A percentile compares a stretch with the other conserved stretches of the same genome.
These are phyloP conservation scores for Bergia puertoricense DNA, from an alignment of 92 coral and sea anemone genomes.

Conservation along the genomic window DNA sequence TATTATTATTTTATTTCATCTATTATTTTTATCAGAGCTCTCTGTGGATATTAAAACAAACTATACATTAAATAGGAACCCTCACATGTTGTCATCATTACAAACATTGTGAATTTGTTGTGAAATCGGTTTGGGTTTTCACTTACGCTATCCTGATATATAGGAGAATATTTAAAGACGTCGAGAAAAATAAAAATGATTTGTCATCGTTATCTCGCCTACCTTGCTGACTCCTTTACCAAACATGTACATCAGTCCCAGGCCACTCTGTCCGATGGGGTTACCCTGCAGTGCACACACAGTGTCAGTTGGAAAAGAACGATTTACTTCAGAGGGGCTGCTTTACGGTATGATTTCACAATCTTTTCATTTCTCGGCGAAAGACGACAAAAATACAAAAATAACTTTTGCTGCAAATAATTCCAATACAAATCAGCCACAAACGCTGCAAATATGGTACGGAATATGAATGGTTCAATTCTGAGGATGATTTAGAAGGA, in stretches of 20 bases:
- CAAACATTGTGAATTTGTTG: too few species aligned
- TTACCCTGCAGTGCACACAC: slow-evolving; percentile 73
- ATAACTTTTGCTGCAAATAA: too few species aligned
- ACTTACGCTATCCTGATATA: neutral
- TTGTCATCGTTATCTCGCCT: neutral
- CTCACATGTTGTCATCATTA: neutral
- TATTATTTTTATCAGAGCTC: too few species aligned
- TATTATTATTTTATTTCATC: too few species aligned
- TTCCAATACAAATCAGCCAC: neutral
- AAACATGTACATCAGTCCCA: slow-evolving; percentile 95
- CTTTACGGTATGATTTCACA: neutral
- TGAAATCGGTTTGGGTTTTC: neutral
- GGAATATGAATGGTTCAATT: too few species aligned
- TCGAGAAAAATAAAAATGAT: too few species aligned
- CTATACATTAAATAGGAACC: neutral
- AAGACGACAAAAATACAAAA: too few species aligned
- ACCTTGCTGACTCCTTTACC: slow-evolving; percentile 96
- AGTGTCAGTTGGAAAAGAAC: neutral
- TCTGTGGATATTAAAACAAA: neutral
- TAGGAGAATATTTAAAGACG: neutral
- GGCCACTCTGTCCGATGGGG: slow-evolving; percentile 98
- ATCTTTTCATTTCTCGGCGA: too few species aligned
- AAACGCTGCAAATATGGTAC: too few species aligned
- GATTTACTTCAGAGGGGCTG: too few species aligned
- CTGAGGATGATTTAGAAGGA: too few species aligned